phyloP scores from a whole-genome alignment of 1,140 invertebrate genomes.

The Pseudomyrmex cubaensis region DNA sequence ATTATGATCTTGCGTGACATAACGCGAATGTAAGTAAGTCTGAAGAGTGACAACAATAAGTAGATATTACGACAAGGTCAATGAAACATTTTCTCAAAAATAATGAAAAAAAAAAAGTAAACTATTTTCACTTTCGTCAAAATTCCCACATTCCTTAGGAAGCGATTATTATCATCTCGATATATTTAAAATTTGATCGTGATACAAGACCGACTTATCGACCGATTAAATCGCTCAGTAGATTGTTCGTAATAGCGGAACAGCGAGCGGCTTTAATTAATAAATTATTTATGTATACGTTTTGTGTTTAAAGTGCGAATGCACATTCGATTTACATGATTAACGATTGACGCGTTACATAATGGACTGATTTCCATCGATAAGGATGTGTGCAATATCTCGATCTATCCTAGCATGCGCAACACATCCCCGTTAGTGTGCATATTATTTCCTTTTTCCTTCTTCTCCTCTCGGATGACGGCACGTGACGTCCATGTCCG shows the following conservation, averaged over 20 bases:
- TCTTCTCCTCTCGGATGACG: slow-evolving; percentile 21
- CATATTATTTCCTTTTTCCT: slow-evolving; percentile 63
- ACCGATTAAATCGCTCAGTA: slow-evolving; percentile 1
- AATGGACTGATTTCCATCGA: slow-evolving; percentile 59
- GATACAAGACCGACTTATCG: background rate
- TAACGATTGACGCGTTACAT: slow-evolving; percentile 54
- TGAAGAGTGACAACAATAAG: slow-evolving; percentile 20
- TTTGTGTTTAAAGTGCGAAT: slow-evolving; percentile 35
- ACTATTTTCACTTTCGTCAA: background rate
- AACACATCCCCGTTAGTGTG: slow-evolving; percentile 18
- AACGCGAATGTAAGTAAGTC: slow-evolving; percentile 19
- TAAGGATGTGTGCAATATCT: slow-evolving; percentile 43
- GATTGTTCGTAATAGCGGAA: background rate
- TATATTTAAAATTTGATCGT: background rate
- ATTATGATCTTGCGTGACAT: slow-evolving; percentile 17
- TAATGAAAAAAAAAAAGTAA: too few species aligned
- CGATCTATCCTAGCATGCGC: background rate
- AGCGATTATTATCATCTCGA: background rate
- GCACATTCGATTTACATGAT: slow-evolving; percentile 43
- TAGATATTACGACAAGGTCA: background rate
- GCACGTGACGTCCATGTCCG: slow-evolving; percentile 56
- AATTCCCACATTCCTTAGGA: background rate
- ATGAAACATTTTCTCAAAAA: too few species aligned
- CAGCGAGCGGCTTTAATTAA: background rate
- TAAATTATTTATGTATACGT: slow-evolving; percentile 35